Percentiles rank a stretch among this genome's conserved stretches.
phyloP scores from a whole-genome alignment of 2,797 vertebrate genomes.

The Lutjanus argentimaculatus region DNA sequence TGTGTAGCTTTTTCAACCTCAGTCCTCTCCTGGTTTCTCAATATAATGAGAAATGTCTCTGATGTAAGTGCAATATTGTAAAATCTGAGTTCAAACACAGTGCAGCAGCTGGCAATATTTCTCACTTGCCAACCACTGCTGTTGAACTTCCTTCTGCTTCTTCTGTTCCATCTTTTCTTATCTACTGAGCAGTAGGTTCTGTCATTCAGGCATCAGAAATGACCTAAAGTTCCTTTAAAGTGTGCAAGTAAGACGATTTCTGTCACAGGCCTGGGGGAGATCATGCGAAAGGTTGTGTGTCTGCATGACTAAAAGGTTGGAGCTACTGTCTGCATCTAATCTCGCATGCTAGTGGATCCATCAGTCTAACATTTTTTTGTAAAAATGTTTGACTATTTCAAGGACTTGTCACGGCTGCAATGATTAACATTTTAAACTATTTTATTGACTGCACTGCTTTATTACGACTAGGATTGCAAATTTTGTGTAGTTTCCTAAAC shows the following conservation, averaged over 20 bases:
- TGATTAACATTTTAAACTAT: too few species aligned
- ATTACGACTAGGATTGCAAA: too few species aligned
- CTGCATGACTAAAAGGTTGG: too few species aligned
- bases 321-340: too few species aligned
- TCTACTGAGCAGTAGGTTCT: background rate
- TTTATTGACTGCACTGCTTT: too few species aligned
- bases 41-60: conserved; percentile 25
- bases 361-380: too few species aligned
- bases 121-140: background rate
- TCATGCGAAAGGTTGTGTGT: too few species aligned
- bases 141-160: background rate
- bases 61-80: conserved; percentile 32
- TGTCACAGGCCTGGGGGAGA: too few species aligned
- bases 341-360: too few species aligned
- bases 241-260: background rate
- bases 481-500: too few species aligned
- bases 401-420: too few species aligned
- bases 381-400: too few species aligned
- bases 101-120: conserved; percentile 10
- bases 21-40: conserved; percentile 14
- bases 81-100: conserved; percentile 37
- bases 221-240: background rate
- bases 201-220: background rate
- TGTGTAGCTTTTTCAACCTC: conserved; percentile 11
- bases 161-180: conserved; percentile 1